Percentiles rank a stretch among this genome's conserved stretches.
phyloP scores from a whole-genome alignment of 92 coral and sea anemone genomes.

The Plumapathes pennacea region DNA sequence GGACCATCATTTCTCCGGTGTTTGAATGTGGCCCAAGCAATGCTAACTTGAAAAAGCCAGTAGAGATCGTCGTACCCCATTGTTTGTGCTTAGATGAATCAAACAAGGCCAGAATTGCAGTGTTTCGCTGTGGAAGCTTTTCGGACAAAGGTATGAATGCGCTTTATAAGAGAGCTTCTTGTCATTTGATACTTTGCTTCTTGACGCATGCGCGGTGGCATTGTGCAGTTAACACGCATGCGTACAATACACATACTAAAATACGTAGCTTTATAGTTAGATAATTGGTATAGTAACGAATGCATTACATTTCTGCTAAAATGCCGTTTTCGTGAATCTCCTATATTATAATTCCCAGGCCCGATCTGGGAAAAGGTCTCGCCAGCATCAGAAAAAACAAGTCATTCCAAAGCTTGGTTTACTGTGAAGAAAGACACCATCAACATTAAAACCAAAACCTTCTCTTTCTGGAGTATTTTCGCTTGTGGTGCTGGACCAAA shows the following conservation, averaged over 20 bases:
- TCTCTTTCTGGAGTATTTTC: conserved; percentile 28
- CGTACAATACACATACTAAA: no score
- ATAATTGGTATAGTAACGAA: no score
- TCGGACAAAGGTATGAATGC: conserved; percentile 1
- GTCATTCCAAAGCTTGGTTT: conserved; percentile 24
- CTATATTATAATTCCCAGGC: no score
- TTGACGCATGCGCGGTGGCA: no score
- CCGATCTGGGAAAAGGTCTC: conserved; percentile 26
- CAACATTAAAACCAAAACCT: conserved; percentile 18
- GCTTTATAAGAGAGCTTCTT: no score
- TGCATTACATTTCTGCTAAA: no score
- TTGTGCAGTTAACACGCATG: no score
- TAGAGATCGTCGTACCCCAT: conserved; percentile 27
- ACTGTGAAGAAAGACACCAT: conserved; percentile 11
- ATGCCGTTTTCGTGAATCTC: no score
- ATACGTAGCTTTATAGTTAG: no score
- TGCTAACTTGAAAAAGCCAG: conserved; percentile 11
- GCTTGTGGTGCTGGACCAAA: conserved; percentile 34
- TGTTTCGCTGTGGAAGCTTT: conserved; percentile 10
- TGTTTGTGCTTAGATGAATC: conserved; percentile 23
- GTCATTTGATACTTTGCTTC: no score
- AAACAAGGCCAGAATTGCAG: conserved; percentile 1
- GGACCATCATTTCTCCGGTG: conserved; percentile 26
- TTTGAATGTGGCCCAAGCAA: conserved; percentile 18
- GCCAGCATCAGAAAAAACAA: conserved; percentile 5